Evolutionary conservation across 2,888 invertebrate species (phyloP), one percentile per base, ranked within the genome.

Genomic region (Nephrotoma guestfalica): DNA sequence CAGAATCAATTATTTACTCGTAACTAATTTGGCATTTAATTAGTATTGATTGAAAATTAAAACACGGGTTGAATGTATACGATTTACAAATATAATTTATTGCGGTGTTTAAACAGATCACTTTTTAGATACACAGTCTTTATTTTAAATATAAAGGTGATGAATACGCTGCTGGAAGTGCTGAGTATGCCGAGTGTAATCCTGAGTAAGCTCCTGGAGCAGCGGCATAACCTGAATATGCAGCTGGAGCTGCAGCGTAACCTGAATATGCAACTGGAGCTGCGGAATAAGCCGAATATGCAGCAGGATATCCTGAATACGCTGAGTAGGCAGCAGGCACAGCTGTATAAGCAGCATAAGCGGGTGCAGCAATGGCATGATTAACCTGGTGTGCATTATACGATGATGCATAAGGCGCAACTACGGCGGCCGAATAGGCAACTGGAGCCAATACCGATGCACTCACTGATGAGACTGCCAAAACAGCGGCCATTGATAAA

Each of bases 311-410:
- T 0, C 90, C 87, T 30, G 92, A 91, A 41, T 91, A 90, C 5
- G 84, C 87, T 30, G 92, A 91, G 41, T 91, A 90, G 0, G 84
- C 41, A 9, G 84, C 41, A 30, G 71, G 71, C 0, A 71, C 71
- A 9, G 71, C 71, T 4, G 71, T 30, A 30, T 71, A 71, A 6
- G 84, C 84, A 13, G 84, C 42, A 41, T 15, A 41, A 2, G 42
- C 41, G 0, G 96, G 96, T 13, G 95, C 93, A 41, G 95, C 95
- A 3, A 95, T 93, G 0, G 96, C 96, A 89, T 96, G 96, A 91
- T 96, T 95, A 87, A 96, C 93, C 40, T 94, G 92, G 89, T 95
- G 96, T 0, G 95, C 95, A 87, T 95, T 95, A 91, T 95, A 96
- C 13, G 95, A 95, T 88, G 93, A 94, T 86, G 96, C 96, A 88